Evolutionary conservation across 2,113 vertebrate species (phyloP), one percentile per base, ranked within the genome.

Genomic region (Corydoras maculifer): DNA sequence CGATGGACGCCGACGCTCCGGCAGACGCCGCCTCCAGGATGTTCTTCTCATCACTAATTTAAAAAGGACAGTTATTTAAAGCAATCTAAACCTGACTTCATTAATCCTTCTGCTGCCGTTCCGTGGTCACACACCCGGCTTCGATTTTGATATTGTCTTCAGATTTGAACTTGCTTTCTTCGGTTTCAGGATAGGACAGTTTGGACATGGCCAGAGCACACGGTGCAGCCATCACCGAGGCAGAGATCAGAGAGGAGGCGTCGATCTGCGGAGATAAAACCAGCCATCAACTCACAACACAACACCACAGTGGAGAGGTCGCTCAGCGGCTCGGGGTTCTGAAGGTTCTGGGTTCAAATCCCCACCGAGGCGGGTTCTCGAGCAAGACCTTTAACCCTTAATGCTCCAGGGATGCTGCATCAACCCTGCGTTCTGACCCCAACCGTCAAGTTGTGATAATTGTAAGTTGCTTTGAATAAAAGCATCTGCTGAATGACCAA

Each of bases 171-270:
- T 78, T 80, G 82, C 90, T 93, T 80, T 94, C 84, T 74, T 96
- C 92, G 35, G 91, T 91, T 81, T 98, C 96, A 0, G 97, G 95
- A 78, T 92, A 98, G 72, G 94, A 86, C 0, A 98, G 88, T 76
- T 99, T 99, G 68, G 97, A 88, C 14, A 98, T 88, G 14, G 93
- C 95, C 10, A 98, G 70, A 4, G 97, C 96, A 0, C 95, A 96
- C 0, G 97, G 96, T 0, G 95, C 97, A 0, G 97, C 97, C 97
- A 98, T 98, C 50, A 98, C 96, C 0, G 97, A 98, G 6, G 96
- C 96, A 0, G 97, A 92, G 0, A 98, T 93, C 79, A 99, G 72
- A 0, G 91, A 91, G 0, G 93, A 82, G 0, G 95, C 84, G 1
- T 96, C 93, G 0, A 99, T 97, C 97, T 99, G 88, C 11, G 77